Evolutionary conservation across 53 echinoderm and acorn worm genomes (phyloP).

Genomic region (Henricia sp.): DNA sequence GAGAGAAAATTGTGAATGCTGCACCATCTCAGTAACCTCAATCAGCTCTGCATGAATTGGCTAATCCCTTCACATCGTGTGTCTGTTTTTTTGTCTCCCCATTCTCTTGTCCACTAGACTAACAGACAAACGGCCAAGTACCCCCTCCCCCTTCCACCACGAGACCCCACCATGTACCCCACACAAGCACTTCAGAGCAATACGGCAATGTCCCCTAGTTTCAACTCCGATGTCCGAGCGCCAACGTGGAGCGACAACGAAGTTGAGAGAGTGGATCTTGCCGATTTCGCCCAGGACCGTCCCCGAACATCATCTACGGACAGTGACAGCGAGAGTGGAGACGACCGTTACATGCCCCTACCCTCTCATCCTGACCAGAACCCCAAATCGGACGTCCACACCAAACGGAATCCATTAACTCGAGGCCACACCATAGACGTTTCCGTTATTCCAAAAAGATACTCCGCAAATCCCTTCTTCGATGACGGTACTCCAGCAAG

Average conservation of each 20-base stretch:
- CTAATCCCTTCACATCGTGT: slow-evolving; percentile 35
- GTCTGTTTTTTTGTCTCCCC: slow-evolving; percentile 53
- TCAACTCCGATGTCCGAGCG: slow-evolving; percentile 1
- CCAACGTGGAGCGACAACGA: slow-evolving; percentile 3
- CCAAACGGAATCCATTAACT: slow-evolving; percentile 5
- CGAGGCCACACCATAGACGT: slow-evolving; percentile 41
- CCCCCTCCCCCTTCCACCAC: slow-evolving; percentile 38
- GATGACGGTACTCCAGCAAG: not conserved
- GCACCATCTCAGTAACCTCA: not conserved
- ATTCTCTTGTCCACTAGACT: slow-evolving; percentile 35
- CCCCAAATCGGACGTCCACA: not conserved
- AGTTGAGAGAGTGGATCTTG: slow-evolving; percentile 53
- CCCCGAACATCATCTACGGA: not conserved
- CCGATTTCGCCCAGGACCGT: slow-evolving; percentile 4
- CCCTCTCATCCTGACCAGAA: slow-evolving; percentile 4
- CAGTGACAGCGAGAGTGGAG: slow-evolving; percentile 19
- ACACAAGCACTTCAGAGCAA: not conserved
- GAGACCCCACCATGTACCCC: slow-evolving; percentile 12
- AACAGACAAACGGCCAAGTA: slow-evolving; percentile 50
- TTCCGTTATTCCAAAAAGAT: not conserved
- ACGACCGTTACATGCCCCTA: slow-evolving; percentile 29
- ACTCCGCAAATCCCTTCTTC: slow-evolving; percentile 28
- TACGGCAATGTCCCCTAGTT: slow-evolving; percentile 30
- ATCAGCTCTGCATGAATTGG: slow-evolving; percentile 25
- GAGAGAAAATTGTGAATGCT: slow-evolving; percentile 22